Evolutionary conservation across 2,888 invertebrate genomes (phyloP).

Genomic region (Acrobasis repandana): DNA sequence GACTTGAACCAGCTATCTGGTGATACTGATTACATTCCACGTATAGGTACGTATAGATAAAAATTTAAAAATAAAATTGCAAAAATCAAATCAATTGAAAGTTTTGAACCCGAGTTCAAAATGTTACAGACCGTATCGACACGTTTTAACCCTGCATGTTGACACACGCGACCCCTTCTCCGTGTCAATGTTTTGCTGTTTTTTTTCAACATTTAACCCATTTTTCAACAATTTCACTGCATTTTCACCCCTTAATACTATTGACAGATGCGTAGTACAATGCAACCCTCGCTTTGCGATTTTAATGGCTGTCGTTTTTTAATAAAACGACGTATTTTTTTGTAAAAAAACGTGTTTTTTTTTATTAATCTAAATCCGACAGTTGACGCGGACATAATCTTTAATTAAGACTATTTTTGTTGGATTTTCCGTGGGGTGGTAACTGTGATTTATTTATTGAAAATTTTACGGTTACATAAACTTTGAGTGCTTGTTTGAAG

Average conservation of each 20-base stretch:
- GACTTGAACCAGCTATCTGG: too few relatives aligned
- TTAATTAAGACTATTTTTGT: slow-evolving; percentile 79
- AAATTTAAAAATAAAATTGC: slow-evolving; percentile 4
- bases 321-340: slow-evolving; percentile 57
- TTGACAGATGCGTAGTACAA: slow-evolving; percentile 71
- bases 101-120: slow-evolving; percentile 31
- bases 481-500: slow-evolving; percentile 15
- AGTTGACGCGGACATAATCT: slow-evolving; percentile 82
- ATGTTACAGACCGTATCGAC: slow-evolving; percentile 34
- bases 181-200: slow-evolving; percentile 61
- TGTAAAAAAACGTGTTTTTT: slow-evolving; percentile 46
- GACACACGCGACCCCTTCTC: slow-evolving; percentile 34
- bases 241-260: slow-evolving; percentile 58
- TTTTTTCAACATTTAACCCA: slow-evolving; percentile 74
- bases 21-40: too few relatives aligned
- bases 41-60: too few relatives aligned
- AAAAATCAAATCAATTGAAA: slow-evolving; percentile 16
- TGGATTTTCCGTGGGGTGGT: slow-evolving; percentile 51
- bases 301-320: slow-evolving; percentile 76
- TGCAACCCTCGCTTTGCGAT: slow-evolving; percentile 61
- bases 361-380: slow-evolving; percentile 76
- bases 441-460: slow-evolving; percentile 72
- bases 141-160: slow-evolving; percentile 38
- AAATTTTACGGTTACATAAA: slow-evolving; percentile 47
- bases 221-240: slow-evolving; percentile 75